These are phyloP conservation scores for Pterobdella sp. DNA, from an alignment of 2,888 invertebrate genomes.

Conservation along the genomic window DNA sequence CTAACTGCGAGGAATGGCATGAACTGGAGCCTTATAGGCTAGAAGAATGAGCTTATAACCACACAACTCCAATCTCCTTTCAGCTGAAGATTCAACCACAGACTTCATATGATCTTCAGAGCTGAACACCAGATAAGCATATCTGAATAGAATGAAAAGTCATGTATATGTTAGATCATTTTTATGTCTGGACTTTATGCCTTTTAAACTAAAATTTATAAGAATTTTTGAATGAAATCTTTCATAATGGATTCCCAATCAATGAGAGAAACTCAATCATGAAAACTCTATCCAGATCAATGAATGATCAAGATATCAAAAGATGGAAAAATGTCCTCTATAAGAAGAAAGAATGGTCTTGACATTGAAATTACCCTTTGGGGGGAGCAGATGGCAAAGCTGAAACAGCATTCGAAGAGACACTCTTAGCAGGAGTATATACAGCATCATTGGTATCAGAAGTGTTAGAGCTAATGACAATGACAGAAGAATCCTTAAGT, in stretches of 20 bases:
- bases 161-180: not conserved
- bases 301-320: not conserved
- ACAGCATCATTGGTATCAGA: not conserved
- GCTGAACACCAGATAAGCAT: conserved; percentile 25
- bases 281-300: not conserved
- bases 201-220: not conserved
- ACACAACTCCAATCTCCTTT: conserved; percentile 24
- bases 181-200: not conserved
- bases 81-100: conserved; percentile 18
- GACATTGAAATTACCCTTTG: conserved; percentile 8
- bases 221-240: not conserved
- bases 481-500: not conserved
- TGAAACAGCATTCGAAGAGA: not conserved
- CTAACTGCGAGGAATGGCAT: conserved; percentile 26
- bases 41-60: conserved; percentile 25
- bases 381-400: conserved; percentile 12
- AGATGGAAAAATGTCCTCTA: not conserved
- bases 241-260: not conserved
- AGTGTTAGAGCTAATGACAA: not conserved
- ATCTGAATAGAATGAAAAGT: conserved; percentile 13
- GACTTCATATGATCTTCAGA: conserved; percentile 15
- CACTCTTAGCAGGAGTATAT: not conserved
- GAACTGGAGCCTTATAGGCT: conserved; percentile 23
- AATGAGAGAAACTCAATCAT: not conserved
- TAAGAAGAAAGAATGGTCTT: no score